Evolutionary conservation across 2,888 invertebrate species (phyloP).

Genomic region (Apodemia zela): DNA sequence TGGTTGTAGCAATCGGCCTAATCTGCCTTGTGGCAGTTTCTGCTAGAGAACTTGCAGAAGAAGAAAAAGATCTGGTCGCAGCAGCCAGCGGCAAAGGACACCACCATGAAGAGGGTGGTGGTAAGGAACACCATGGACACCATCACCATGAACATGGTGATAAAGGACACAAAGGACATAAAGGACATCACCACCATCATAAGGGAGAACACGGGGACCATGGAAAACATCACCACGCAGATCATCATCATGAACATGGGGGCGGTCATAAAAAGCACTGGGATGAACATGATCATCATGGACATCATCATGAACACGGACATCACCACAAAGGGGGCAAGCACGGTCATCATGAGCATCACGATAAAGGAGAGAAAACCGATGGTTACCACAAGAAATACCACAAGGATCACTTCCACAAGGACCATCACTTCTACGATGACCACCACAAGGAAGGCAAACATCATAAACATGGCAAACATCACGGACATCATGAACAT

Average conservation of each 20-base stretch:
- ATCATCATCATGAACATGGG: slow-evolving; percentile 66
- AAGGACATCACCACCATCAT: slow-evolving; percentile 72
- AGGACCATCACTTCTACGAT: slow-evolving; percentile 74
- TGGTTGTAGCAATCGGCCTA: slow-evolving; percentile 56
- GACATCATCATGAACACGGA: slow-evolving; percentile 67
- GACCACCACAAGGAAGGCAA: slow-evolving; percentile 71
- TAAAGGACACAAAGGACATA: slow-evolving; percentile 69
- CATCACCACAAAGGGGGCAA: slow-evolving; percentile 72
- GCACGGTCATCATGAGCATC: slow-evolving; percentile 68
- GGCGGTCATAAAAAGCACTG: slow-evolving; percentile 68
- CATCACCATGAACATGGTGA: slow-evolving; percentile 69
- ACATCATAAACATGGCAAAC: slow-evolving; percentile 70
- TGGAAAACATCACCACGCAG: slow-evolving; percentile 66
- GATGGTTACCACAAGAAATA: slow-evolving; percentile 74
- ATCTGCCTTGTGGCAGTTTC: slow-evolving; percentile 65
- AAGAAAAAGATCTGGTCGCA: slow-evolving; percentile 63
- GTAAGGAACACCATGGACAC: slow-evolving; percentile 64
- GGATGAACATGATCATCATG: slow-evolving; percentile 67
- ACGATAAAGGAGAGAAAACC: slow-evolving; percentile 67
- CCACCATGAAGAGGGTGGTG: slow-evolving; percentile 66
- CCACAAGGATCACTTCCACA: slow-evolving; percentile 71
- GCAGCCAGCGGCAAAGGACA: slow-evolving; percentile 60
- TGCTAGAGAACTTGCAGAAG: slow-evolving; percentile 58
- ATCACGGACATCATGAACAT: slow-evolving; percentile 68
- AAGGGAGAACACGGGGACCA: slow-evolving; percentile 69